Evolutionary conservation across 2,888 invertebrate species (phyloP).

Genomic region (Salpingus planirostris): DNA sequence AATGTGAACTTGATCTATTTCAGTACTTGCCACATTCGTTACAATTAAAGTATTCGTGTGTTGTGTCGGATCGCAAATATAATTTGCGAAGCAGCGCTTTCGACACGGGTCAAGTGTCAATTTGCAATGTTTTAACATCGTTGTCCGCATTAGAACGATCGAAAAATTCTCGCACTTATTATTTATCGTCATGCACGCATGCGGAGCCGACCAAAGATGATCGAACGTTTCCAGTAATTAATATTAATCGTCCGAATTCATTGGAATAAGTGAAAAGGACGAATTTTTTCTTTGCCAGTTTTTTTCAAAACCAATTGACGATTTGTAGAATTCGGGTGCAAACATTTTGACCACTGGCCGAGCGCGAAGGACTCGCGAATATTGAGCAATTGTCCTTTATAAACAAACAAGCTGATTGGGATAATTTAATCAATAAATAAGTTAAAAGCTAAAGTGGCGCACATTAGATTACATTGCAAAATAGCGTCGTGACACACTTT

Average conservation of each 20-base stretch:
- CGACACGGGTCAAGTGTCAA: conserved; percentile 37
- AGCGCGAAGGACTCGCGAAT: conserved; percentile 16
- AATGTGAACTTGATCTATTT: conserved; percentile 19
- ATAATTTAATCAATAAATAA: conserved; percentile 22
- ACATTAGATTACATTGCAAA: too few relatives aligned
- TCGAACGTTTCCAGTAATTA: too few relatives aligned
- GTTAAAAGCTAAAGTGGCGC: too few relatives aligned
- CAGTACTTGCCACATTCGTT: conserved; percentile 25
- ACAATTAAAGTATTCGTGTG: conserved; percentile 31
- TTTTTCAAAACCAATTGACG: too few relatives aligned
- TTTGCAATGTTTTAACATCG: conserved; percentile 35
- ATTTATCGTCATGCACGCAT: too few relatives aligned
- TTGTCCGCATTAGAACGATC: conserved; percentile 26
- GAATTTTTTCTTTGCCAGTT: too few relatives aligned
- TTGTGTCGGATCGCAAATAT: conserved; percentile 28
- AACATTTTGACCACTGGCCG: conserved; percentile 12
- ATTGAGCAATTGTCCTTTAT: conserved; percentile 18
- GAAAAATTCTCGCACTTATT: too few relatives aligned
- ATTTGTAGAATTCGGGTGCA: too few relatives aligned
- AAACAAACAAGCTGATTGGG: conserved; percentile 18
- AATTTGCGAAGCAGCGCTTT: conserved; percentile 34
- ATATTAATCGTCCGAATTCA: too few relatives aligned
- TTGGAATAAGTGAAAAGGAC: too few relatives aligned
- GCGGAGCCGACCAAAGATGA: too few relatives aligned
- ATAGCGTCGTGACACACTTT: too few relatives aligned